These are phyloP conservation scores for Mimumesa dahlbomi DNA, from an alignment of 2,888 invertebrate genomes.

Conservation along the genomic window DNA sequence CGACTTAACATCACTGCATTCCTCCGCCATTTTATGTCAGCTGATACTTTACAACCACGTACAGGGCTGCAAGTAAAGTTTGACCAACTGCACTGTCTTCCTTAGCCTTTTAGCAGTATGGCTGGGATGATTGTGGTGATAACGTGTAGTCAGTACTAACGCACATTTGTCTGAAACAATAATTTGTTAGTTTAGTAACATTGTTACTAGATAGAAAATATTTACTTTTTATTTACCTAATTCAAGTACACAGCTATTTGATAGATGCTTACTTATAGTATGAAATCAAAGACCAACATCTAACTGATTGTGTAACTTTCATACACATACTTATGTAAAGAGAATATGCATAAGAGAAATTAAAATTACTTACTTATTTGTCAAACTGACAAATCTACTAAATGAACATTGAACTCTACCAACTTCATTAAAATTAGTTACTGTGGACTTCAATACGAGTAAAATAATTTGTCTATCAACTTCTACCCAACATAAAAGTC, in stretches of 20 bases:
- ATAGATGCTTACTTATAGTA: no score
- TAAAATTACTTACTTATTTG: neutral
- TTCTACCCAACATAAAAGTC: no score
- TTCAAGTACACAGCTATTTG: no score
- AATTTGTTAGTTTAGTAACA: neutral
- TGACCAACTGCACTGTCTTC: slow-evolving; percentile 13
- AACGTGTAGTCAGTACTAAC: slow-evolving; percentile 26
- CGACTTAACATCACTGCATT: slow-evolving; percentile 72
- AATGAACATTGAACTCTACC: neutral
- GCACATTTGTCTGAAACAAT: slow-evolving; percentile 49
- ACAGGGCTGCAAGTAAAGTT: slow-evolving; percentile 13
- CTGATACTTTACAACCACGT: slow-evolving; percentile 15
- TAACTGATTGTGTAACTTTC: neutral
- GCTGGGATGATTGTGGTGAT: slow-evolving; percentile 17
- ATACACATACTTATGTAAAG: neutral
- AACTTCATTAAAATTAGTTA: neutral
- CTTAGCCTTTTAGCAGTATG: slow-evolving; percentile 23
- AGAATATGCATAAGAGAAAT: neutral
- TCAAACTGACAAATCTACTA: neutral
- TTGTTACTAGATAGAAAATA: neutral
- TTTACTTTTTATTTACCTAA: no score
- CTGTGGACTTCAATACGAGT: neutral
- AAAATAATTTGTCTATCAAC: no score
- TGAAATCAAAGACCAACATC: no score
- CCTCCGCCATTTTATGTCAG: slow-evolving; percentile 72